These are phyloP conservation scores for Hypena proboscidalis DNA, from an alignment of 2,888 invertebrate species.

Conservation along the genomic window DNA sequence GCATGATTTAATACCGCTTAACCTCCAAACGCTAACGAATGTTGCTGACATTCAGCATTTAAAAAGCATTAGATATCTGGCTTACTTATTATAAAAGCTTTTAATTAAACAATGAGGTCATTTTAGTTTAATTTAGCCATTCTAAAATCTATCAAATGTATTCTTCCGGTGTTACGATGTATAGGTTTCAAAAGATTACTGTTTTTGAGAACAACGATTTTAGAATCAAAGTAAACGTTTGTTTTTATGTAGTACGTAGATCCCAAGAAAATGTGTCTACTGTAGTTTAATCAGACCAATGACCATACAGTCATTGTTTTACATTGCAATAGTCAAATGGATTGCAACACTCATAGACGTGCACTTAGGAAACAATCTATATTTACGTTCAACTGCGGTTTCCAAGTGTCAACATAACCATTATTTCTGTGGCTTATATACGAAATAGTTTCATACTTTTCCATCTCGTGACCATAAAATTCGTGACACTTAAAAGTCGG, in stretches of 20 bases:
- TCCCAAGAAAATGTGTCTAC: too few species aligned
- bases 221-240: too few species aligned
- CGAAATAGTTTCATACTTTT: neutral
- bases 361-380: neutral
- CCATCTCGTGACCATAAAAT: neutral
- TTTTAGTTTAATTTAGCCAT: too few species aligned
- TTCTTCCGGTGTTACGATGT: too few species aligned
- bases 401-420: neutral
- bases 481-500: constrained; percentile 1
- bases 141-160: too few species aligned
- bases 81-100: constrained; percentile 17
- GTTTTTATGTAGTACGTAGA: too few species aligned
- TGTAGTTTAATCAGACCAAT: too few species aligned
- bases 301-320: too few species aligned
- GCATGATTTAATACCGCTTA: constrained; percentile 28
- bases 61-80: constrained; percentile 31
- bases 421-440: constrained; percentile 1
- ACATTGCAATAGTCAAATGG: constrained; percentile 15
- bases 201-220: too few species aligned
- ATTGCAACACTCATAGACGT: constrained; percentile 6
- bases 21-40: constrained; percentile 32
- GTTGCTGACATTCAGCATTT: constrained; percentile 36
- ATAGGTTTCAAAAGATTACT: too few species aligned
- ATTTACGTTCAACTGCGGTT: neutral
- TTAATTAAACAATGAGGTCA: too few species aligned